A percentile compares a stretch with the other conserved stretches of the same genome.
Evolutionary conservation across 2,797 vertebrate genomes (phyloP).

Genomic region (Anisognathus igniventris): DNA sequence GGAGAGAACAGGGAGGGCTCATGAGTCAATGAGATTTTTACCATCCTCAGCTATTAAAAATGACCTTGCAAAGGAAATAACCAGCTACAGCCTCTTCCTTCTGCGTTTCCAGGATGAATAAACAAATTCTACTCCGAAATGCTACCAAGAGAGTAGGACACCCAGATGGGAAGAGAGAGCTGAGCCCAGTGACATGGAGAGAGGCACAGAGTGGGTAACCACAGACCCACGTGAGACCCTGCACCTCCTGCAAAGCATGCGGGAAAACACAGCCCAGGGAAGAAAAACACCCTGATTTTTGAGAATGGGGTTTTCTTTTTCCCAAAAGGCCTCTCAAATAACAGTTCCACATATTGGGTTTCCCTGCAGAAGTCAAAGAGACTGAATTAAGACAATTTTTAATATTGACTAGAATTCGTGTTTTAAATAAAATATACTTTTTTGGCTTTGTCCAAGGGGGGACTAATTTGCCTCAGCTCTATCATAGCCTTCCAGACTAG

Average conservation of each 20-base stretch:
- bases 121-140: not conserved
- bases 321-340: not conserved
- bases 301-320: not conserved
- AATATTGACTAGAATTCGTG: not conserved
- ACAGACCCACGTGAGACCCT: not conserved
- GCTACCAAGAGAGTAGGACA: not conserved
- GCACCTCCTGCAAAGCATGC: rapidly evolving
- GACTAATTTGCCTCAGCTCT: not conserved
- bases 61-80: not conserved
- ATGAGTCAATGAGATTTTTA: not conserved
- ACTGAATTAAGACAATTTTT: not conserved
- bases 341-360: not conserved
- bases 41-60: not conserved
- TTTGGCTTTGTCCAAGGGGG: not conserved
- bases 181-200: not conserved
- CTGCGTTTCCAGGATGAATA: not conserved
- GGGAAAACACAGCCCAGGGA: not conserved
- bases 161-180: not conserved
- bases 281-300: not conserved
- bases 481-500: not conserved
- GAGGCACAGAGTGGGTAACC: not conserved
- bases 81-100: not conserved
- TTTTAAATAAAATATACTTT: not conserved
- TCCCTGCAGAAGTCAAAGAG: not conserved
- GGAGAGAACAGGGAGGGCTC: not conserved